These are phyloP conservation scores for Scolopax bukidnonensis DNA, from an alignment of 2,797 vertebrate genomes.

Conservation along the genomic window DNA sequence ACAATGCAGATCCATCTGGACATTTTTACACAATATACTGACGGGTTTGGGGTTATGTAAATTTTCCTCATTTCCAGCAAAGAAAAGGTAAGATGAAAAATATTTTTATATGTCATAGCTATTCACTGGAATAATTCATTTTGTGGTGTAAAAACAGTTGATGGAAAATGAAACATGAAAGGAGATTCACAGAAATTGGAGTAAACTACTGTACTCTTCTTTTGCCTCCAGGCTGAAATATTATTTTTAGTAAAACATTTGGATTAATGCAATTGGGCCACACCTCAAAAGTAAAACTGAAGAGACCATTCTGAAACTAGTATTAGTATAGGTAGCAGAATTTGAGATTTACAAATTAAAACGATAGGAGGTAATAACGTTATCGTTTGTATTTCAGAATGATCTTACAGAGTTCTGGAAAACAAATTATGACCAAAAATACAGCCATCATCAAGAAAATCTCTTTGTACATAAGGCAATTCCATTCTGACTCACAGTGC, in stretches of 20 bases:
- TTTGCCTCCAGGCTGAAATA: neutral
- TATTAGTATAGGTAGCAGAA: neutral
- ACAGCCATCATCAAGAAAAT: neutral
- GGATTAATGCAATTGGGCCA: neutral
- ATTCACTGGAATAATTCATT: neutral
- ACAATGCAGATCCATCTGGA: neutral
- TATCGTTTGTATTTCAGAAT: neutral
- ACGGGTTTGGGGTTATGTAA: neutral
- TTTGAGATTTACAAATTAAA: neutral
- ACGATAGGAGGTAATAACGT: neutral
- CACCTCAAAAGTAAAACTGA: neutral
- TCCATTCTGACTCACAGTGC: neutral
- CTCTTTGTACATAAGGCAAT: neutral
- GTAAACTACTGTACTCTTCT: neutral
- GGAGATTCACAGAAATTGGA: neutral
- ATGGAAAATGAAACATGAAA: neutral
- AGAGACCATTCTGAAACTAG: neutral
- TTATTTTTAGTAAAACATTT: neutral
- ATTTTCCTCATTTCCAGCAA: neutral
- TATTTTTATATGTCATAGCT: neutral
- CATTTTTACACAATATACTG: neutral
- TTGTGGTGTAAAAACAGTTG: neutral
- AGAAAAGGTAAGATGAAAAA: neutral
- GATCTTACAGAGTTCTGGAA: neutral
- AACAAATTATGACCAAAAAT: neutral